Evolutionary conservation across 2,797 vertebrate species (phyloP).

Genomic region (Paedocypris micromegethes): DNA sequence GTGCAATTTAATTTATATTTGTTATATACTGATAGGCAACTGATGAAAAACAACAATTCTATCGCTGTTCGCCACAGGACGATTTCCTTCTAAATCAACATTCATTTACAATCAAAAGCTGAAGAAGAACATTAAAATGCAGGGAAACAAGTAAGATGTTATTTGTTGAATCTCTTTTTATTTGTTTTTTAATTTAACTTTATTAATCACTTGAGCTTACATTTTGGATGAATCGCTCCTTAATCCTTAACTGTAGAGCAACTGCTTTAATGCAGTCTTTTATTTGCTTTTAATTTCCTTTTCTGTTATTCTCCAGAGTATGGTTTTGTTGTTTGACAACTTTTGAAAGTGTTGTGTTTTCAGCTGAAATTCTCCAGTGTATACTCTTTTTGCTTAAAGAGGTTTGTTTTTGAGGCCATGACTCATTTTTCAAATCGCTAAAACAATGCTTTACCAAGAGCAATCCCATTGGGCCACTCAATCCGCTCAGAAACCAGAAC

Average conservation of each 20-base stretch:
- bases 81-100: slow-evolving; percentile 33
- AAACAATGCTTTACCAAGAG: slow-evolving; percentile 75
- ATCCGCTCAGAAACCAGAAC: slow-evolving; percentile 88
- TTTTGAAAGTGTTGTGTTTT: background rate
- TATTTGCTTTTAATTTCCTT: slow-evolving; percentile 9
- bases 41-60: slow-evolving; percentile 37
- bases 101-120: background rate
- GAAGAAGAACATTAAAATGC: too few species aligned
- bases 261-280: background rate
- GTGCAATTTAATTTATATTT: slow-evolving; percentile 40
- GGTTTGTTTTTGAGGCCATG: background rate
- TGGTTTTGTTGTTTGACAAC: slow-evolving; percentile 7
- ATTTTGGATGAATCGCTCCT: slow-evolving; percentile 11
- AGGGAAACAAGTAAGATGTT: too few species aligned
- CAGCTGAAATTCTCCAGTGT: background rate
- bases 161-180: background rate
- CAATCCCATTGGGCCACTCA: slow-evolving; percentile 98
- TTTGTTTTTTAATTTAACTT: background rate
- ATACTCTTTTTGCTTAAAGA: slow-evolving; percentile 5
- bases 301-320: slow-evolving; percentile 12
- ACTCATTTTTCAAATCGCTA: background rate
- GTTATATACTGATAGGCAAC: slow-evolving; percentile 41
- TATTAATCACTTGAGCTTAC: background rate
- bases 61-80: slow-evolving; percentile 29
- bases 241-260: background rate